phyloP scores from a whole-genome alignment of 2,797 vertebrate genomes.

The Brotula barbata region DNA sequence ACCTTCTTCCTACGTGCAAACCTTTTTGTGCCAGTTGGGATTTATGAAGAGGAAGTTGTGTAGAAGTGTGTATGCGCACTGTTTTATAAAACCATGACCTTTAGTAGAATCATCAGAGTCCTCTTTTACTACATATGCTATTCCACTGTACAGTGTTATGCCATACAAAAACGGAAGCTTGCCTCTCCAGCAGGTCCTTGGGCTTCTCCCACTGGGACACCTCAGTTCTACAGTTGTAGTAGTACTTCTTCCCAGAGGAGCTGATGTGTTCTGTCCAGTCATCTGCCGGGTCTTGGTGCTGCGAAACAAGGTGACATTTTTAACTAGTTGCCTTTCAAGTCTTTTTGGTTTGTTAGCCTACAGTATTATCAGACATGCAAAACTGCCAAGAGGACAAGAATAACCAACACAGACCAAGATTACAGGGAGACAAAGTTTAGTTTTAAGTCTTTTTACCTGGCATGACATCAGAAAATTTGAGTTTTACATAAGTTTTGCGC shows the following conservation, averaged over 20 bases:
- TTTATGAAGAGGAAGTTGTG: too few species aligned
- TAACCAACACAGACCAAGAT: too few species aligned
- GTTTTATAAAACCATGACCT: too few species aligned
- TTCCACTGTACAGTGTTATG: neutral
- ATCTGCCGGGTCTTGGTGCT: constrained; percentile 91
- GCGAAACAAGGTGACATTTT: constrained; percentile 5
- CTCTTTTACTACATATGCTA: neutral
- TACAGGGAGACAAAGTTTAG: too few species aligned
- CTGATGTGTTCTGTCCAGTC: constrained; percentile 99
- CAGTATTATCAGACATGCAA: neutral
- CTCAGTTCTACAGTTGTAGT: constrained; percentile 99
- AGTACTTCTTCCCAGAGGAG: constrained; percentile 99
- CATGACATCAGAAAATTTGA: too few species aligned
- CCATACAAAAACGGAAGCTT: constrained; percentile 39
- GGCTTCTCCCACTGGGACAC: constrained; percentile 99
- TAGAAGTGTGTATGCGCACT: too few species aligned
- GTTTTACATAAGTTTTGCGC: too few species aligned
- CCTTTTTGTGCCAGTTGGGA: too few species aligned
- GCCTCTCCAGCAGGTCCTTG: constrained; percentile 99
- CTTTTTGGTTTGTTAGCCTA: neutral
- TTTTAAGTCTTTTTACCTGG: too few species aligned
- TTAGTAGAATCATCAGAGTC: too few species aligned
- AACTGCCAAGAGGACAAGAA: too few species aligned
- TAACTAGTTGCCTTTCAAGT: neutral
- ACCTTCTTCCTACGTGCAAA: too few species aligned